Conservation (phyloP, 2,888 invertebrate species). For the Drosophila melanocephala region DNA sequence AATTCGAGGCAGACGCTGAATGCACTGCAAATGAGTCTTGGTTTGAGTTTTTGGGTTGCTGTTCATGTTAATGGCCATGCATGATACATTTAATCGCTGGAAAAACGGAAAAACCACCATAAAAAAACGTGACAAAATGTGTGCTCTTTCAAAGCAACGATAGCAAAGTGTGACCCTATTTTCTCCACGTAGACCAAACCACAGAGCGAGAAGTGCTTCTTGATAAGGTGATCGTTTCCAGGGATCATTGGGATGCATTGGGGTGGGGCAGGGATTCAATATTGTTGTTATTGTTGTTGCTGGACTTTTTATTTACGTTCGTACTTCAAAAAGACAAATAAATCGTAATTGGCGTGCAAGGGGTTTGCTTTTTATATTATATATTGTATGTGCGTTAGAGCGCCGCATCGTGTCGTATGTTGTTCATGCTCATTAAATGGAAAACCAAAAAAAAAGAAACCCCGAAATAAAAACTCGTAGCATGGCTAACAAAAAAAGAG, state of each 20-base stretch:
- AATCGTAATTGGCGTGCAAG: slow-evolving; percentile 79
- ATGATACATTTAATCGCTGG: slow-evolving; percentile 76
- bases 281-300: background rate
- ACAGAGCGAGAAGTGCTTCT: slow-evolving; percentile 46
- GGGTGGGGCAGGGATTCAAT: slow-evolving; percentile 26
- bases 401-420: slow-evolving; percentile 40
- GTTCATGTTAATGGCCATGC: slow-evolving; percentile 37
- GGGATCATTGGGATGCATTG: slow-evolving; percentile 25
- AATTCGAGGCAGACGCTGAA: slow-evolving; percentile 57
- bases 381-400: slow-evolving; percentile 27
- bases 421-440: slow-evolving; percentile 64
- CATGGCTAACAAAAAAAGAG: slow-evolving; percentile 17
- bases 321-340: slow-evolving; percentile 75
- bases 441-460: slow-evolving; percentile 30
- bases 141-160: slow-evolving; percentile 26
- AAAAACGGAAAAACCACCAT: slow-evolving; percentile 50
- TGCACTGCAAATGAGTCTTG: slow-evolving; percentile 67
- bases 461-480: slow-evolving; percentile 42
- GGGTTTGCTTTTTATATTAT: slow-evolving; percentile 54
- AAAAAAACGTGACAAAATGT: slow-evolving; percentile 76
- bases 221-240: slow-evolving; percentile 57
- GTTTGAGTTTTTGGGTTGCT: slow-evolving; percentile 18
- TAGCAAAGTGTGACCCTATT: slow-evolving; percentile 61
- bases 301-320: slow-evolving; percentile 62
- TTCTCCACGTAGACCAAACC: slow-evolving; percentile 19